Conservation (phyloP, 1,140 invertebrate species). For the Drosophila lacteicornis region DNA sequence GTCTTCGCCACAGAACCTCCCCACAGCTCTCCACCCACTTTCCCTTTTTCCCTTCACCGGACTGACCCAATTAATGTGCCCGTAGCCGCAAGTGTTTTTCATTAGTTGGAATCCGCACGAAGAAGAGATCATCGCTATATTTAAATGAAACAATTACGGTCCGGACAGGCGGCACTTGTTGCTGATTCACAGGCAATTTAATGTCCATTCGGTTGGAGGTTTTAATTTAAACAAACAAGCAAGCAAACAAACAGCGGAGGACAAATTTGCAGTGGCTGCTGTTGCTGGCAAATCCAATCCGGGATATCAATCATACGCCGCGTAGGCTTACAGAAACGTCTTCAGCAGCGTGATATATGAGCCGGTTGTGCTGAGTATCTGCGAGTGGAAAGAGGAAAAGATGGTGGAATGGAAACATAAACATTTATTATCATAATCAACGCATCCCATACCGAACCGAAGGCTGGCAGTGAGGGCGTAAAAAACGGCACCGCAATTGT, state of each 20-base stretch:
- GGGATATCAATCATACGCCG: constrained; percentile 74
- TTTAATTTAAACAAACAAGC: constrained; percentile 60
- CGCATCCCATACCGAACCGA: constrained; percentile 69
- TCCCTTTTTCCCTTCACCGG: not conserved
- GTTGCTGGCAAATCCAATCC: constrained; percentile 26
- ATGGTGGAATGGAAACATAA: constrained; percentile 29
- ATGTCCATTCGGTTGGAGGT: constrained; percentile 35
- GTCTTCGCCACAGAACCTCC: constrained; percentile 8
- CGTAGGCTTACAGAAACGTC: constrained; percentile 75
- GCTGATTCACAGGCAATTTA: constrained; percentile 44
- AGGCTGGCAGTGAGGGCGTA: constrained; percentile 77
- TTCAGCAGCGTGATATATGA: constrained; percentile 81
- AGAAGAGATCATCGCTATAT: constrained; percentile 42
- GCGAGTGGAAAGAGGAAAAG: not conserved
- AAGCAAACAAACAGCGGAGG: constrained; percentile 1
- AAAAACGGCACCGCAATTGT: constrained; percentile 83
- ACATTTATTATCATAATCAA: constrained; percentile 65
- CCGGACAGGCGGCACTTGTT: constrained; percentile 40
- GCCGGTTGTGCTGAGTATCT: constrained; percentile 82
- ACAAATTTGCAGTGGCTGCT: constrained; percentile 4
- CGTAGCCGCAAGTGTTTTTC: constrained; percentile 73
- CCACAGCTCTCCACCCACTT: not conserved
- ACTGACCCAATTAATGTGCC: constrained; percentile 69
- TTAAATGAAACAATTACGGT: constrained; percentile 61
- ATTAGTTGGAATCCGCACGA: constrained; percentile 58